Percentiles rank a stretch among this genome's conserved stretches.
These are phyloP conservation scores for Drosophila pseudotalamancana DNA, from an alignment of 2,888 invertebrate species.

Conservation along the genomic window DNA sequence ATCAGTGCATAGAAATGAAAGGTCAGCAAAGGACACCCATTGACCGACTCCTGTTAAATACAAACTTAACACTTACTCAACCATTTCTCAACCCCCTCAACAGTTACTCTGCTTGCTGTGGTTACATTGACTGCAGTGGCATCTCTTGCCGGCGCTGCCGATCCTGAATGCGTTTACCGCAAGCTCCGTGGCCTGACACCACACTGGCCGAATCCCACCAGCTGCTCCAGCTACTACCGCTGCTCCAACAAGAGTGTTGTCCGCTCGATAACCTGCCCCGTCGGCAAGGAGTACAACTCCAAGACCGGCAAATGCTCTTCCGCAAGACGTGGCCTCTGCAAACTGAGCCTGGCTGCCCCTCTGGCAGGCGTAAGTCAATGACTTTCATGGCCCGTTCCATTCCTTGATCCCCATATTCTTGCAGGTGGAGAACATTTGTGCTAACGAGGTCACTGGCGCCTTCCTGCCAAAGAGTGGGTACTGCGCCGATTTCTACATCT, in stretches of 20 bases:
- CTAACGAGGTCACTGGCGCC: conserved; percentile 58
- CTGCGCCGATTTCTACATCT: conserved; percentile 72
- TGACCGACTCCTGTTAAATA: not conserved
- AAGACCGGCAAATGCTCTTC: conserved; percentile 68
- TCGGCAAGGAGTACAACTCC: conserved; percentile 71
- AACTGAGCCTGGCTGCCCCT: conserved; percentile 59
- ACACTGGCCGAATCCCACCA: conserved; percentile 76
- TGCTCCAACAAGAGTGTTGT: conserved; percentile 69
- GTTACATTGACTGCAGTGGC: conserved; percentile 67
- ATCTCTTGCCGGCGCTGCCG: conserved; percentile 63
- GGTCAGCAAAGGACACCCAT: conserved; percentile 38
- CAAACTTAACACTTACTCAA: not conserved
- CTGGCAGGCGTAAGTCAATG: conserved; percentile 43
- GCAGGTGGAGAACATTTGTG: conserved; percentile 58
- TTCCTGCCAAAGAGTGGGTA: conserved; percentile 50
- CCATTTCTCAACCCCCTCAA: not conserved
- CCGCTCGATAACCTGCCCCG: conserved; percentile 67
- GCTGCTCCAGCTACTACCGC: conserved; percentile 75
- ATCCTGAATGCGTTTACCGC: conserved; percentile 78
- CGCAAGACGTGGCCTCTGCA: conserved; percentile 63
- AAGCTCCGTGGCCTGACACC: conserved; percentile 58
- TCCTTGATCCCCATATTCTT: not conserved
- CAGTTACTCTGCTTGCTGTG: conserved; percentile 76
- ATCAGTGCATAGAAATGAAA: conserved; percentile 61
- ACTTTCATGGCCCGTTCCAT: too few relatives aligned